Evolutionary conservation across 2,888 invertebrate genomes (phyloP).

Genomic region (Cryptocheilus praepositus): DNA sequence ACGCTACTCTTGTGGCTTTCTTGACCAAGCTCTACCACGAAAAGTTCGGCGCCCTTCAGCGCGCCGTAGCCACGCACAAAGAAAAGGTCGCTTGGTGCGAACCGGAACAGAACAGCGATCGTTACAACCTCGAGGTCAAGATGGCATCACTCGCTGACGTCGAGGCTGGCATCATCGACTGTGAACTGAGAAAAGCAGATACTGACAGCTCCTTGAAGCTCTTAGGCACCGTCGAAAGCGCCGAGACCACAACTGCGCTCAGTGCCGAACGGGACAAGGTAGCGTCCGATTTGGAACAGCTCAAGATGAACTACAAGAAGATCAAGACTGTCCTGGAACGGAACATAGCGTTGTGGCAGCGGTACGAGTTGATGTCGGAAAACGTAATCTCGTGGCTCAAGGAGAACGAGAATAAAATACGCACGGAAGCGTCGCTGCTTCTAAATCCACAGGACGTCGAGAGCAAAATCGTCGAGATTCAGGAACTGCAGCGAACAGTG

Average conservation of each 20-base stretch:
- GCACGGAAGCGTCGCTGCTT: conserved; percentile 84
- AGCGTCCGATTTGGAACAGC: conserved; percentile 82
- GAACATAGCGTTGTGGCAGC: conserved; percentile 86
- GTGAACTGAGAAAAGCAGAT: conserved; percentile 81
- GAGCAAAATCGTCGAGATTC: conserved; percentile 82
- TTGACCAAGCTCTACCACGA: conserved; percentile 92
- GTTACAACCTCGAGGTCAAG: conserved; percentile 94
- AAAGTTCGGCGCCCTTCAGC: conserved; percentile 87
- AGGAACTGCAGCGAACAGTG: conserved; percentile 80
- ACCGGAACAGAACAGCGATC: conserved; percentile 91
- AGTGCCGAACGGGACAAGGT: conserved; percentile 83
- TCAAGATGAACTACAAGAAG: conserved; percentile 82
- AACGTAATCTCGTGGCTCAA: conserved; percentile 86
- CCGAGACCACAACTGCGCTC: conserved; percentile 82
- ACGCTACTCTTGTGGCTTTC: conserved; percentile 84
- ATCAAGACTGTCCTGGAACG: conserved; percentile 83
- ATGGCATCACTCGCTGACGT: conserved; percentile 87
- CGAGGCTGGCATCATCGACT: conserved; percentile 83
- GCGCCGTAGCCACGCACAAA: conserved; percentile 86
- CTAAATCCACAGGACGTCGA: conserved; percentile 82
- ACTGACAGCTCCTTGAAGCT: conserved; percentile 84
- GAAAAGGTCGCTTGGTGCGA: conserved; percentile 95
- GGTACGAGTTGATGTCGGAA: conserved; percentile 87
- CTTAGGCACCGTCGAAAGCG: conserved; percentile 84
- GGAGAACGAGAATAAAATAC: conserved; percentile 85